Base-by-base conservation (phyloP, 2,797 vertebrate species). In the Chiroxiphia lanceolata region DNA sequence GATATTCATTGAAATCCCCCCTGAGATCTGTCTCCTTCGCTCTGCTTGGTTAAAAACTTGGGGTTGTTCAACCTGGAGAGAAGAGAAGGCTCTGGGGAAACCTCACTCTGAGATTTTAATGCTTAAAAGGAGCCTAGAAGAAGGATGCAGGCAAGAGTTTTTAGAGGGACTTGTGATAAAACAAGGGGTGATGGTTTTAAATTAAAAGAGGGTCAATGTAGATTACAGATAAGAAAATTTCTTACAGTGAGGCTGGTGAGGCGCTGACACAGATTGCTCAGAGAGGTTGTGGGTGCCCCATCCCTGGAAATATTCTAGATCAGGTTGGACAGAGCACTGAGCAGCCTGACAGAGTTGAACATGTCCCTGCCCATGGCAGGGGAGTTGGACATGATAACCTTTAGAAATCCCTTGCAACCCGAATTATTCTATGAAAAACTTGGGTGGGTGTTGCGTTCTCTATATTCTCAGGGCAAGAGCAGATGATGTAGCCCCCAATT, bases 171-270 rank as follows among this genome's bases (percentile, higher is more conserved):
- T 42, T 67, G 34, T 29, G 19, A 6, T 36, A 25, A 36, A 31
- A 25, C 26, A 17, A 44, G 9, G 5, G 6, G 6, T 33, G 60
- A 33, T 36, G 47, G 15, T 8, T 79, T 68, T 48, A 60, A 67
- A 60, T 0, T 0, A 9, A 12, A 59, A 33, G 9, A 48, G 4
- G 17, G 6, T 44, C 13, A 11, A 10, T 42, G 51, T 29, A 21
- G 22, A 11, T 25, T 25, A 36, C 23, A 36, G 17, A 11, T 13
- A 29, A 54, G 11, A 23, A 14, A 10, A 5, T 7, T 20, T 7
- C 72, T 54, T 29, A 14, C 47, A 6, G 0, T 57, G 21, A 12
- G 13, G 20, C 8, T 38, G 27, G 5, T 44, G 34, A 68, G 60
- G 22, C 34, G 33, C 12, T 27, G 33, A 34, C 16, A 25, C 8